These are phyloP conservation scores for Platorchestia sp. DNA, from an alignment of 1,140 invertebrate species.

Conservation along the genomic window DNA sequence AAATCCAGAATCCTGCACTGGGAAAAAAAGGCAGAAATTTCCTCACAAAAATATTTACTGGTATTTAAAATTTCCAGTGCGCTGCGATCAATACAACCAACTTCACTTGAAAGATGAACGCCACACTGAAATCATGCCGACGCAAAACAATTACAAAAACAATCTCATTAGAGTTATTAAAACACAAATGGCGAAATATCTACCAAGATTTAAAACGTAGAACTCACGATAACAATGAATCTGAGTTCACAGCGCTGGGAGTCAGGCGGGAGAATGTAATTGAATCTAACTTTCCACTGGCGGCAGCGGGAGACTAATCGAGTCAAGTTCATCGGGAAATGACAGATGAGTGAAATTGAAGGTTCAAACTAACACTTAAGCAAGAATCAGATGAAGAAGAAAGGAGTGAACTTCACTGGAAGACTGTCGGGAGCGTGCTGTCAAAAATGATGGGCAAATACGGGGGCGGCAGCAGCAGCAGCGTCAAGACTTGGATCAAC, in stretches of 20 bases:
- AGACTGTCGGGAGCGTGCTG: background rate
- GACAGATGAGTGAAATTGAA: background rate
- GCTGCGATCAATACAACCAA: no score
- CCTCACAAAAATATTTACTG: no score
- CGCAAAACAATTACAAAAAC: background rate
- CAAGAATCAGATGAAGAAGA: background rate
- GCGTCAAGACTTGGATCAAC: background rate
- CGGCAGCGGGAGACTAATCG: no score
- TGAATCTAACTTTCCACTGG: no score
- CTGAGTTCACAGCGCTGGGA: background rate
- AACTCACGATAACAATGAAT: background rate
- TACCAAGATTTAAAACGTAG: background rate
- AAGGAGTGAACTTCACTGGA: background rate
- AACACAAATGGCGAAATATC: background rate
- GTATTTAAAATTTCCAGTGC: no score
- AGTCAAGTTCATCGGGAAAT: background rate
- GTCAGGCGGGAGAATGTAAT: no score
- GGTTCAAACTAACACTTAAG: background rate
- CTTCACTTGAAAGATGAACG: no score
- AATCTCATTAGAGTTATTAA: background rate
- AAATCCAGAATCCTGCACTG: no score
- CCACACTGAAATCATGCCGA: background rate
- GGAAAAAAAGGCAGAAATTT: no score
- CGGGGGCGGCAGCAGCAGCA: background rate
- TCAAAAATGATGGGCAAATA: constrained; percentile 27